Evolutionary conservation across 1,140 invertebrate species (phyloP).

Genomic region (Polypedilum vanderplanki): DNA sequence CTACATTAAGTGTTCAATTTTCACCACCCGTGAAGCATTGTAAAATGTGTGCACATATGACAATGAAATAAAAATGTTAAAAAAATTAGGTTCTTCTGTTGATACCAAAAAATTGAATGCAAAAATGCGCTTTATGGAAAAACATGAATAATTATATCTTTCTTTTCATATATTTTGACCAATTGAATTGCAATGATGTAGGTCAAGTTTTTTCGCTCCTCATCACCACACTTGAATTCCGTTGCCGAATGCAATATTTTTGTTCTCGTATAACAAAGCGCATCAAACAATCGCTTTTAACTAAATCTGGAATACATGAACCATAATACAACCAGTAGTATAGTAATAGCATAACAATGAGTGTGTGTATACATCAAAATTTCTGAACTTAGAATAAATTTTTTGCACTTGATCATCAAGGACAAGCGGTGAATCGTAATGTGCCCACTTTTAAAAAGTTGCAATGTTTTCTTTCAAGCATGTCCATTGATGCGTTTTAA

Average conservation of each 20-base stretch:
- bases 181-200: slow-evolving; percentile 26
- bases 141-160: slow-evolving; percentile 20
- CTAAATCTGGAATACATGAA: too few relatives aligned
- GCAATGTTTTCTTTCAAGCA: too few relatives aligned
- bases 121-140: not conserved
- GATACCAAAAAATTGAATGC: not conserved
- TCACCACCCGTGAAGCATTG: not conserved
- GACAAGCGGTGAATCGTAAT: too few relatives aligned
- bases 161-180: slow-evolving; percentile 6
- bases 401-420: too few relatives aligned
- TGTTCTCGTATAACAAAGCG: not conserved
- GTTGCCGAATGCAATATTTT: slow-evolving; percentile 11
- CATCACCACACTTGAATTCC: not conserved
- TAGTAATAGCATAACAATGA: too few relatives aligned
- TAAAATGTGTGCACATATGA: not conserved
- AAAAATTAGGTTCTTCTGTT: not conserved
- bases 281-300: too few relatives aligned
- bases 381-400: too few relatives aligned
- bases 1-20: too few relatives aligned
- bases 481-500: too few relatives aligned
- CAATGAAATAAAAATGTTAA: not conserved
- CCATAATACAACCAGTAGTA: too few relatives aligned
- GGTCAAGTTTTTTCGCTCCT: slow-evolving; percentile 17
- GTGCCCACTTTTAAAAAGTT: too few relatives aligned
- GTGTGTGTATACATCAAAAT: too few relatives aligned